Evolutionary conservation across 2,888 invertebrate genomes (phyloP).

Genomic region (Torymus auratus): DNA sequence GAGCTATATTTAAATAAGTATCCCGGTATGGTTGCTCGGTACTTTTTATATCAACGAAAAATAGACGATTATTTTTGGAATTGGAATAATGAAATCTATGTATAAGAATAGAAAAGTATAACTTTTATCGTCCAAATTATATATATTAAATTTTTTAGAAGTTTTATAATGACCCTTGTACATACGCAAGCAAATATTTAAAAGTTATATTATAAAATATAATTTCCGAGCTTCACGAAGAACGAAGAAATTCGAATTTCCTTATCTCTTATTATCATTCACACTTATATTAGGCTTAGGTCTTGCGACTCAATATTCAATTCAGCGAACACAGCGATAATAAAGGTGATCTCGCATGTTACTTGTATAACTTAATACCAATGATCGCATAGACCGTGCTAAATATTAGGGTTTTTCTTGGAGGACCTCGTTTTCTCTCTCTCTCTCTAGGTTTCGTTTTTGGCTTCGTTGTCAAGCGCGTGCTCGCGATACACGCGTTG

Average conservation of each 20-base stretch:
- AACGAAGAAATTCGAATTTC: slow-evolving; percentile 1
- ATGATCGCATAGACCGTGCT: slow-evolving; percentile 42
- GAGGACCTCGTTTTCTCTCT: background rate
- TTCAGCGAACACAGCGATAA: slow-evolving; percentile 22
- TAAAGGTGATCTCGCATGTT: slow-evolving; percentile 30
- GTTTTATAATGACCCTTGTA: too few species aligned
- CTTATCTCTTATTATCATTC: background rate
- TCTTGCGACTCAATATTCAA: slow-evolving; percentile 5
- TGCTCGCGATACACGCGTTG: background rate
- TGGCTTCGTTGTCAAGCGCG: background rate
- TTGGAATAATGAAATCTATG: too few species aligned
- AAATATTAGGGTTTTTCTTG: slow-evolving; percentile 17
- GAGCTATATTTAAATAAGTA: too few species aligned
- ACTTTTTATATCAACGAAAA: too few species aligned
- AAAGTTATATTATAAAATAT: too few species aligned
- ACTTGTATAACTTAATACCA: slow-evolving; percentile 8
- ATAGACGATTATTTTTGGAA: too few species aligned
- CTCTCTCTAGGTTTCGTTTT: background rate
- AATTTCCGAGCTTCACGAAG: too few species aligned
- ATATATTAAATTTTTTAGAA: too few species aligned
- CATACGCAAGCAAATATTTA: too few species aligned
- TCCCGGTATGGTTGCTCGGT: too few species aligned
- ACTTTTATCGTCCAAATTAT: too few species aligned
- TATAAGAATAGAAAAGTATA: too few species aligned
- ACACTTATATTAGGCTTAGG: slow-evolving; percentile 17